Evolutionary conservation across 64 coral and sea anemone genomes (phyloP).

Genomic region (Hydrozoanthus tunicans): DNA sequence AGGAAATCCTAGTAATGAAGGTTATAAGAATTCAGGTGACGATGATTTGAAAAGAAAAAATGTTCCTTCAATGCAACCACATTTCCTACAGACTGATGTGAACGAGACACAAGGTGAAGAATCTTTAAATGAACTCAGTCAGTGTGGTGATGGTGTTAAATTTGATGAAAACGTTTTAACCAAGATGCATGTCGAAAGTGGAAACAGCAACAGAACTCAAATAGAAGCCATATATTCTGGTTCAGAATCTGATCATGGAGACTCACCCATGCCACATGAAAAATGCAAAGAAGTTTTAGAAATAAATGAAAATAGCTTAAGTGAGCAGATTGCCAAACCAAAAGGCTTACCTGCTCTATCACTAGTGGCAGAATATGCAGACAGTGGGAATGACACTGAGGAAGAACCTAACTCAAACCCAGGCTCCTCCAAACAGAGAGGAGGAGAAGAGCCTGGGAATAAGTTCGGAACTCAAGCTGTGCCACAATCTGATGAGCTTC

Average conservation of each 20-base stretch:
- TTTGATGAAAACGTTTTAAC: neutral
- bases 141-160: too few species aligned
- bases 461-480: neutral
- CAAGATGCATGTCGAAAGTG: neutral
- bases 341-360: constrained; percentile 14
- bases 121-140: neutral
- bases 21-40: neutral
- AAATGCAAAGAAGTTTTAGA: neutral
- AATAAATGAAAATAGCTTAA: neutral
- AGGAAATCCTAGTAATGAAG: neutral
- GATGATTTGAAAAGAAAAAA: neutral
- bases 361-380: constrained; percentile 57
- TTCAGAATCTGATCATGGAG: constrained; percentile 44
- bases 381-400: constrained; percentile 55
- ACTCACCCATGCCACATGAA: neutral
- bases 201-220: neutral
- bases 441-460: too few species aligned
- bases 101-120: neutral
- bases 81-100: neutral
- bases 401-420: constrained; percentile 19
- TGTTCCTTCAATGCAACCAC: neutral
- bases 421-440: too few species aligned
- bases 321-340: neutral
- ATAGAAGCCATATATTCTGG: constrained; percentile 42
- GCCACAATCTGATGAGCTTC: neutral